Evolutionary conservation across 1,140 invertebrate species (phyloP), one percentile per base, ranked within the genome.

Genomic region (Pantala flavescens): DNA sequence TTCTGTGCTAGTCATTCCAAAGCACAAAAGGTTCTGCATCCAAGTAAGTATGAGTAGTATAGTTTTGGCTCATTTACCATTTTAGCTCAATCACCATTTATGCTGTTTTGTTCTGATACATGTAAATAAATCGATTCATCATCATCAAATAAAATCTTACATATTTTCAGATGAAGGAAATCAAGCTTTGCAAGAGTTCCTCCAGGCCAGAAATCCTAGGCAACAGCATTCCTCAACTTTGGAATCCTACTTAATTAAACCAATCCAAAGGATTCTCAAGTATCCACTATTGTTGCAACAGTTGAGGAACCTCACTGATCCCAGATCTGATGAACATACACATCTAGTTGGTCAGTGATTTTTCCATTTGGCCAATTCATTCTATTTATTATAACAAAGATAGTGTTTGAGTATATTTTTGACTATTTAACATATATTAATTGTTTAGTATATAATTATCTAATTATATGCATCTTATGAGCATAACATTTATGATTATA

Each of bases 1-100:
- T 99, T 98, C 86, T 98, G 96, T 86, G 97, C 97, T 70, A 98
- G 95, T 85, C 97, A 99, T 84, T 98, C 96, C 78, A 96, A 98
- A 87, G 96, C 97, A 78, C 96, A 98, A 87, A 98, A 98, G 89
- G 95, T 98, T 83, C 87, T 98, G 81, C 95, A 98, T 89, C 95
- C 95, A 79, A 96, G 95, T 98, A 88, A 93, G 91, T 90, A 71
- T 24, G 21, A 5, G 28, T 36, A 9, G 28, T 36, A 36, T 5
- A 36, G 9, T 36, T 36, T 36, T 36, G 28, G 28, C 28, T 5
- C 28, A 36, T 2, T 36, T n/a, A n/a, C n/a, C n/a, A n/a, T 5
- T 36, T 36, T 36, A 9, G 28, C 9, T 36, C 28, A 36, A 23
- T 73, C 70, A 19, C 63, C 10, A 70, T 19, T 70, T 73, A 72